A percentile compares a stretch with the other conserved stretches of the same genome.
Conservation (phyloP, 2,113 vertebrate species). For the Proteles cristata region DNA sequence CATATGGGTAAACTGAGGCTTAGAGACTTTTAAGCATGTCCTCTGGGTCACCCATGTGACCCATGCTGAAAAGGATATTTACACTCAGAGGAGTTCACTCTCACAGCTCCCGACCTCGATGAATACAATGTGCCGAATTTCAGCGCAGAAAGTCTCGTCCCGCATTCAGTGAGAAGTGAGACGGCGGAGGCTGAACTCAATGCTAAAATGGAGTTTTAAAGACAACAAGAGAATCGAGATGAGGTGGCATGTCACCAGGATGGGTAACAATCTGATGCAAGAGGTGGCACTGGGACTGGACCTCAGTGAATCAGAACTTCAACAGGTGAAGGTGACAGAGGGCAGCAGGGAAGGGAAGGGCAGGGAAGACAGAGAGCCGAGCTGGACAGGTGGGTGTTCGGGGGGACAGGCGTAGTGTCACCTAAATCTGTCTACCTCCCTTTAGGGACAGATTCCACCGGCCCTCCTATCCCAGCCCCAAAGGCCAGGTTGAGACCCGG, state of each 20-base stretch:
- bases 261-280: rapidly evolving
- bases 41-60: not conserved
- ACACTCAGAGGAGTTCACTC: not conserved
- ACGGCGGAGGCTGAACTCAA: not conserved
- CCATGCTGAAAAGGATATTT: too few relatives aligned
- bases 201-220: not conserved
- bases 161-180: rapidly evolving
- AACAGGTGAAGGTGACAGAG: not conserved
- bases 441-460: not conserved
- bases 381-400: too few relatives aligned
- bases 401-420: rapidly evolving
- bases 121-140: not conserved
- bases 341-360: too few relatives aligned
- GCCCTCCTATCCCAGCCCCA: not conserved
- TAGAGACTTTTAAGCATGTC: not conserved
- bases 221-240: not conserved
- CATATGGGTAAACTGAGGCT: not conserved
- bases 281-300: not conserved
- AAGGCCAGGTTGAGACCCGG: not conserved
- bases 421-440: not conserved
- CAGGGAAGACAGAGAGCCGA: rapidly evolving
- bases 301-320: not conserved
- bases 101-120: not conserved
- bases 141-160: not conserved
- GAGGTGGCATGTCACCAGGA: not conserved